Evolutionary conservation across 2,888 invertebrate species (phyloP), one percentile per base, ranked within the genome.

Genomic region (Bhutanitis thaidina): DNA sequence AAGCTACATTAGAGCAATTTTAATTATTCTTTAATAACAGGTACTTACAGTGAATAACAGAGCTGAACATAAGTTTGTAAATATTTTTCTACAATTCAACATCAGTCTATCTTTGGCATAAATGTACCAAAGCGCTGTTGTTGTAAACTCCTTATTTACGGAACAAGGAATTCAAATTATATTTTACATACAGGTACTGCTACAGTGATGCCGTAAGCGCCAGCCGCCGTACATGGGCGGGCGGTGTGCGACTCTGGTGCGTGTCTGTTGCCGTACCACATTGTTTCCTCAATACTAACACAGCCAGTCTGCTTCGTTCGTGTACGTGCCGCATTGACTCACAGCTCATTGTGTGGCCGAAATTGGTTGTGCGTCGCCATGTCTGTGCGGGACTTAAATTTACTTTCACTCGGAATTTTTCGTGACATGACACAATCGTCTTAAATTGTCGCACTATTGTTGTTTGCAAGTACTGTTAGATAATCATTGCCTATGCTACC

Each of bases 231-330:
- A 77, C 61, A 78, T 62, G 77, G 80, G 63, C 57, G 59, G 60
- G 68, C 71, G 75, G 74, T 65, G 60, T 62, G 62, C 34, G 34
- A 0, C 57, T 73, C 57, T 71, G 77, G 77, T 78, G 76, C 74
- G 66, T 73, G 74, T 74, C 72, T 63, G 73, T 54, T 60, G 69
- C 69, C 61, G 60, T 63, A 48, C 52, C 34, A 34, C 34, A 10
- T 27, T 59, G 65, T 66, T 77, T 71, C 68, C 69, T 70, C 61
- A 63, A 55, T 66, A 63, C 56, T 57, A 56, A 60, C 48, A 4
- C 34, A 46, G 16, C 4, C 37, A 37, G 45, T 43, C 49, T 41
- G 45, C 34, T 49, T 45, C 40, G 49, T 53, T 51, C 47, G 47
- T 58, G 12, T 34, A 13, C 34, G 12, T 1, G n/a, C 34, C 5